A percentile compares a stretch with the other conserved stretches of the same genome.
These are phyloP conservation scores for Chymomyza amoena DNA, from an alignment of 2,888 invertebrate species.

Conservation along the genomic window DNA sequence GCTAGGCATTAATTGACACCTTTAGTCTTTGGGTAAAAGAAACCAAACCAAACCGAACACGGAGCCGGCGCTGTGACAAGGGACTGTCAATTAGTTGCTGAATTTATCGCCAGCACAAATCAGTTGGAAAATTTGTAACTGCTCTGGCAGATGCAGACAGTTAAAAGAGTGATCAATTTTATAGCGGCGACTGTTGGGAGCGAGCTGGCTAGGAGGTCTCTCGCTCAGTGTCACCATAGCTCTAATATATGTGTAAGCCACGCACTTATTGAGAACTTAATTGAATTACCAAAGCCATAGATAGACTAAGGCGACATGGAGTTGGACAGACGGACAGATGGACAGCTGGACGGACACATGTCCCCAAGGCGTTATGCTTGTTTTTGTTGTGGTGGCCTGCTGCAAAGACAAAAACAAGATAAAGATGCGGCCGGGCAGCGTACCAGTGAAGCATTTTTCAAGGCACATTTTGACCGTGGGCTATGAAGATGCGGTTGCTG, in stretches of 20 bases:
- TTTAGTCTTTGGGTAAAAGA: constrained; percentile 19
- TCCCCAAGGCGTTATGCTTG: constrained; percentile 53
- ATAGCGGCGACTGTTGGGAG: constrained; percentile 27
- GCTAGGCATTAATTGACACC: constrained; percentile 69
- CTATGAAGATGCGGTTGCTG: neutral
- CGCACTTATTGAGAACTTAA: constrained; percentile 67
- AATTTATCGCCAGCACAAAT: constrained; percentile 72
- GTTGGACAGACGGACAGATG: neutral
- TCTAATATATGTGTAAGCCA: constrained; percentile 46
- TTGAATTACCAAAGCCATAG: constrained; percentile 54
- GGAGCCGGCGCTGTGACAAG: constrained; percentile 44
- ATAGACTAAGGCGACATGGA: neutral
- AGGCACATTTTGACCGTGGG: constrained; percentile 1
- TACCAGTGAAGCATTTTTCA: constrained; percentile 17
- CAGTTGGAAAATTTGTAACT: constrained; percentile 67
- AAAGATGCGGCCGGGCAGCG: constrained; percentile 20
- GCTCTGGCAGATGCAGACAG: constrained; percentile 18
- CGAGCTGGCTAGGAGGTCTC: constrained; percentile 45
- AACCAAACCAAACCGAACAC: neutral
- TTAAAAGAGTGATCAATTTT: constrained; percentile 71
- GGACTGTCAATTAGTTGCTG: constrained; percentile 67
- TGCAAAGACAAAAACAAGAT: constrained; percentile 41
- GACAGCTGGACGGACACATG: constrained; percentile 12
- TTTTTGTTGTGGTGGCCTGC: constrained; percentile 43
- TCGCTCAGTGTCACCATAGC: constrained; percentile 18